Percentiles rank a stretch among this genome's conserved stretches.
Conservation (phyloP, 2,113 vertebrate genomes). For the Oenanthe oenanthe region DNA sequence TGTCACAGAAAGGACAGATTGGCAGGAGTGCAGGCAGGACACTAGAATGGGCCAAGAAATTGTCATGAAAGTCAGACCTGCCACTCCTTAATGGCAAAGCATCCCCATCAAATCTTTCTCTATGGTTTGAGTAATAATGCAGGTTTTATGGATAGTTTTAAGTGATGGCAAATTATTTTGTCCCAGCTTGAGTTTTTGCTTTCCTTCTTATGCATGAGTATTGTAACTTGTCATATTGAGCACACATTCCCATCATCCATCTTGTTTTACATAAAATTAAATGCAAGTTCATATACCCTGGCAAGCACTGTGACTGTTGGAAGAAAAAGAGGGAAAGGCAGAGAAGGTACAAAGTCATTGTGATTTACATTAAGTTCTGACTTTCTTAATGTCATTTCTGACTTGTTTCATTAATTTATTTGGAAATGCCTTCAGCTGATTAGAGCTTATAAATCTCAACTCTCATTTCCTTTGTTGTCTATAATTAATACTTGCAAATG, state of each 20-base stretch:
- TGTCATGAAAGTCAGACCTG: neutral
- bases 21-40: neutral
- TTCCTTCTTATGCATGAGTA: neutral
- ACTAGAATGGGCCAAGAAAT: neutral
- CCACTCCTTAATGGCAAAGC: neutral
- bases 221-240: neutral
- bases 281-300: neutral
- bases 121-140: neutral
- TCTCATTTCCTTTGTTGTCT: neutral
- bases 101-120: neutral
- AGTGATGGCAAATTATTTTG: neutral
- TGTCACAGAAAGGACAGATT: neutral
- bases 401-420: constrained; percentile 44
- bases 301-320: neutral
- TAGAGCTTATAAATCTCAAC: neutral
- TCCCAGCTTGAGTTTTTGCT: neutral
- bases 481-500: constrained; percentile 5
- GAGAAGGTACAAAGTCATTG: neutral
- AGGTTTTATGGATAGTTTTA: neutral
- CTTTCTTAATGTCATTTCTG: constrained; percentile 11
- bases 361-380: neutral
- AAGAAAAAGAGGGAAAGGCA: neutral
- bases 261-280: neutral
- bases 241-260: neutral
- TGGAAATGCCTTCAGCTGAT: constrained; percentile 40